phyloP scores from a whole-genome alignment of 2,113 vertebrate genomes.

The Sula dactylatra region DNA sequence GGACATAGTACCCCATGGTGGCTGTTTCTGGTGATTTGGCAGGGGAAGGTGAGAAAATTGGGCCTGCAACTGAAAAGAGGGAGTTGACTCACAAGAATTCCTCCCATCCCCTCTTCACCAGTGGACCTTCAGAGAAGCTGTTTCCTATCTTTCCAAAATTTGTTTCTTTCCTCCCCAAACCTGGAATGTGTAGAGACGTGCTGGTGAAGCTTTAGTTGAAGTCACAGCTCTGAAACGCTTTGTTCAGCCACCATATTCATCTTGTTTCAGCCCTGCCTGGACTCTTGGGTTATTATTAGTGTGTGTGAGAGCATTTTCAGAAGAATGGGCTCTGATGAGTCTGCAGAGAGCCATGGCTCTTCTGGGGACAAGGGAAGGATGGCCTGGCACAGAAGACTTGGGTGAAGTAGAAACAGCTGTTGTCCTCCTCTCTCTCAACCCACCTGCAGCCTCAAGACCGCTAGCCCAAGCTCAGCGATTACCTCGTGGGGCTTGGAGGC shows the following conservation, averaged over 20 bases:
- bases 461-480: not conserved
- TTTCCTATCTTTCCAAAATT: not conserved
- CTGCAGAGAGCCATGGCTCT: not conserved
- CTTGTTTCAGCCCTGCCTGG: not conserved
- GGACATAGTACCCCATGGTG: too few species aligned
- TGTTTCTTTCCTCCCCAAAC: not conserved
- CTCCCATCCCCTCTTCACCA: not conserved
- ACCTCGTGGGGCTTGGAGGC: not conserved
- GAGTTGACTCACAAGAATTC: not conserved
- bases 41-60: not conserved
- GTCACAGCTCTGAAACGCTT: not conserved
- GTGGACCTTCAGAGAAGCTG: not conserved
- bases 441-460: not conserved
- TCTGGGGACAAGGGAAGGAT: not conserved
- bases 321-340: conserved; percentile 20
- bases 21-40: not conserved
- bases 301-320: not conserved
- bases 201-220: not conserved
- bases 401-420: conserved; percentile 40
- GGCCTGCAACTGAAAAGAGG: not conserved
- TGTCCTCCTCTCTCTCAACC: not conserved
- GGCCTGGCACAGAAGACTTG: not conserved
- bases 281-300: not conserved
- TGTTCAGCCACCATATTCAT: not conserved
- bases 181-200: not conserved